Base-by-base conservation (phyloP, 1,140 invertebrate genomes). In the Brachionus plicatilis region DNA sequence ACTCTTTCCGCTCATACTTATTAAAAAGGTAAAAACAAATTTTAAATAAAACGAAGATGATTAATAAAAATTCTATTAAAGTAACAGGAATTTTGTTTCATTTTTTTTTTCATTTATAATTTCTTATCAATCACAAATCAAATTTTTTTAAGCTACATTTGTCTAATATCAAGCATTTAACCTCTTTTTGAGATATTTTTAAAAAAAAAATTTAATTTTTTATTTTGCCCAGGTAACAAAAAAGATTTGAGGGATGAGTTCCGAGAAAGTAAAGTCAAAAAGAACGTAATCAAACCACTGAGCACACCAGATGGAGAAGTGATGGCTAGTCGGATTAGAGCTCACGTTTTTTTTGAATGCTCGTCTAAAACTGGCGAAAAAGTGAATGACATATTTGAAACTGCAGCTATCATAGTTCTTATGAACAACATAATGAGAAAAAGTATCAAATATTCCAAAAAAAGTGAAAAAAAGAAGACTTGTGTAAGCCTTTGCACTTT, bases 341-440 rank as follows among this genome's bases (percentile, higher is more conserved):
- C 97, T 85, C 99, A 97, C 90, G 96, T 95, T 84, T 99, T 99
- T 92, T 92, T 99, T 86, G 97, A 99, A 92, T 99, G 97, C 91
- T 99, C 96, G 72, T 97, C 97, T 87, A 99, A 99, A 91, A 99
- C 96, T 90, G 99, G 99, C 93, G 97, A 99, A 89, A 97, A 97
- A 88, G 96, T 99, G 70, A 92, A 96, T 87, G 97, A 99, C 91
- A 96, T 99, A 65, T 99, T 99, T 91, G 97, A 99, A 92, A 98
- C 96, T 87, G 97, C 97, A 86, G 99, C 97, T 78, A 92, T 95
- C 88, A 97, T 97, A 89, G 97, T 97, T 87, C 91, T 99, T 89
- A 95, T 97, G 92, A 95, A 95, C 72, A 87, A 87, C 85, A 86
- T 86, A 85, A 87, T 87, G 85, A 53, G 27, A 53, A 76, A 76